These are phyloP conservation scores for Spicauda simplicius DNA, from an alignment of 2,888 invertebrate genomes.

Conservation along the genomic window DNA sequence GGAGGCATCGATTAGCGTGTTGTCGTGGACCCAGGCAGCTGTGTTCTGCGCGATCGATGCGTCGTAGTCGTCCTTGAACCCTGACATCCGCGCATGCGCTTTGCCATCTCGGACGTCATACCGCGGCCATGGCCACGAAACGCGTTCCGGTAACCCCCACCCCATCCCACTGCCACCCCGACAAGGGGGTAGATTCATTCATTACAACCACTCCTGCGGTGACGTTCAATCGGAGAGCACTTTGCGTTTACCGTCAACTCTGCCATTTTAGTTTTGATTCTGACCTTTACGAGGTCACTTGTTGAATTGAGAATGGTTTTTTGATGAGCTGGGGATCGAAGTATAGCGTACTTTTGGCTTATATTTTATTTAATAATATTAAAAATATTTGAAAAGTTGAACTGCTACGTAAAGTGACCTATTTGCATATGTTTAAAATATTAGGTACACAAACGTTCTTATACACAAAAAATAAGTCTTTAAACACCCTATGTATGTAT, in stretches of 20 bases:
- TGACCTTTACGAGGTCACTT: constrained; percentile 67
- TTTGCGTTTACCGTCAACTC: constrained; percentile 57
- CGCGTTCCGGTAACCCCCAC: constrained; percentile 52
- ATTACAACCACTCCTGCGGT: constrained; percentile 56
- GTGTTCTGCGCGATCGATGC: constrained; percentile 71
- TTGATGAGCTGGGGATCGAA: not conserved
- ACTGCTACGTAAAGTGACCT: too few species aligned
- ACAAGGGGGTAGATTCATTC: constrained; percentile 52
- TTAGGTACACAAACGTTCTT: too few species aligned
- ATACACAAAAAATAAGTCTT: too few species aligned
- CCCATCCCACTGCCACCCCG: constrained; percentile 40
- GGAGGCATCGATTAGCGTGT: constrained; percentile 59
- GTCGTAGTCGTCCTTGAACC: constrained; percentile 78
- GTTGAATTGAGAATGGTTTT: constrained; percentile 49
- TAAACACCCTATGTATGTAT: too few species aligned
- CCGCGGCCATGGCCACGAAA: constrained; percentile 76
- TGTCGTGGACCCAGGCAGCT: constrained; percentile 63
- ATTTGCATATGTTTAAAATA: too few species aligned
- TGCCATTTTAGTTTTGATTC: constrained; percentile 71
- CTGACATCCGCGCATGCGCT: constrained; percentile 63
- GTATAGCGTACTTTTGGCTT: not conserved
- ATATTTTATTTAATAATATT: too few species aligned
- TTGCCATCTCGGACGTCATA: constrained; percentile 67
- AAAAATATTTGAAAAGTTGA: too few species aligned
- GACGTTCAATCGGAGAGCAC: constrained; percentile 51